These are phyloP conservation scores for Dromius quadrimaculatus DNA, from an alignment of 2,888 invertebrate species.

Conservation along the genomic window DNA sequence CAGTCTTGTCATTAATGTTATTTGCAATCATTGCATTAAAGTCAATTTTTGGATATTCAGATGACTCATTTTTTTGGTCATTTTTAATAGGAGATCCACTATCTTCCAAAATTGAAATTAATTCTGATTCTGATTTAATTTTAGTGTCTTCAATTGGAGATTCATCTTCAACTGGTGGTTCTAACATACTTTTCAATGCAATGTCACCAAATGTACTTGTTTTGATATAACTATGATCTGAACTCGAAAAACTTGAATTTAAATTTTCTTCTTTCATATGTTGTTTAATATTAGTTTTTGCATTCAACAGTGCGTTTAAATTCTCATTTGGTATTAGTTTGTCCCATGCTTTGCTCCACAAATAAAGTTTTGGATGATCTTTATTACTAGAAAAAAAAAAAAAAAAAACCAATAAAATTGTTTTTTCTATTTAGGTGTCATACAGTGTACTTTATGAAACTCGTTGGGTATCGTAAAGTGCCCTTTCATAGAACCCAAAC, in stretches of 20 bases:
- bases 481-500: too few relatives aligned
- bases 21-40: conserved; percentile 60
- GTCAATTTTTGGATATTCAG: conserved; percentile 57
- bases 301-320: conserved; percentile 48
- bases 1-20: conserved; percentile 52
- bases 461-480: too few relatives aligned
- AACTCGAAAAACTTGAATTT: conserved; percentile 23
- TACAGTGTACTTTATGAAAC: too few relatives aligned
- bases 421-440: too few relatives aligned
- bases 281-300: conserved; percentile 59
- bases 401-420: conserved; percentile 5
- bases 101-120: conserved; percentile 47
- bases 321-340: conserved; percentile 65
- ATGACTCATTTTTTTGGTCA: conserved; percentile 55
- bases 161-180: conserved; percentile 58
- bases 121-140: conserved; percentile 56
- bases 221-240: conserved; percentile 45
- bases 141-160: conserved; percentile 58
- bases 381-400: conserved; percentile 71
- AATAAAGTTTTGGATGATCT: conserved; percentile 86
- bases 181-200: conserved; percentile 39
- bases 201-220: conserved; percentile 39
- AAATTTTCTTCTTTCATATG: conserved; percentile 60
- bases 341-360: conserved; percentile 90
- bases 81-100: conserved; percentile 59